Percentiles rank a stretch among this genome's conserved stretches.
Conservation (phyloP, 2,113 vertebrate genomes). For the Calidris pugnax region DNA sequence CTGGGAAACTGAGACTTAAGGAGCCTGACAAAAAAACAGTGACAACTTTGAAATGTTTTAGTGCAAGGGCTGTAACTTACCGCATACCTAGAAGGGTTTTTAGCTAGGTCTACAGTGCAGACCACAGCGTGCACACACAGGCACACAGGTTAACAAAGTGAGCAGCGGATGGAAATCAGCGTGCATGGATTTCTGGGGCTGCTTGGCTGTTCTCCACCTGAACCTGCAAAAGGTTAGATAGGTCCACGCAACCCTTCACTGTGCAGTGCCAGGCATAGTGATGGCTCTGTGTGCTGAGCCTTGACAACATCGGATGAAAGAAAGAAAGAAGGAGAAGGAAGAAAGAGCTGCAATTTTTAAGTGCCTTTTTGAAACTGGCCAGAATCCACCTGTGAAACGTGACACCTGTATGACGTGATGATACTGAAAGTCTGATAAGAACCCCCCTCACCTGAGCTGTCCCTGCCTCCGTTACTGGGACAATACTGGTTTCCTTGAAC, state of each 20-base stretch:
- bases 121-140: background rate
- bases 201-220: background rate
- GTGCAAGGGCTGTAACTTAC: background rate
- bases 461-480: rapidly evolving
- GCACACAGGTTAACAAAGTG: background rate
- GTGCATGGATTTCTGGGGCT: background rate
- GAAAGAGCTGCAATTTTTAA: background rate
- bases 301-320: background rate
- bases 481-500: background rate
- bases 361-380: background rate
- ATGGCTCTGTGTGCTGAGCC: background rate
- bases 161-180: background rate
- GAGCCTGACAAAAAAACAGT: background rate
- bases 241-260: background rate
- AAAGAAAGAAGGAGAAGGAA: background rate
- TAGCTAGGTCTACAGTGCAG: background rate
- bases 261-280: background rate
- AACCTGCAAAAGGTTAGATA: background rate
- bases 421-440: background rate
- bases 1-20: background rate
- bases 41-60: background rate
- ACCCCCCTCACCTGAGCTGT: background rate
- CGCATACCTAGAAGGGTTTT: background rate
- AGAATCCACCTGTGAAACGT: background rate
- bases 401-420: rapidly evolving